These are phyloP conservation scores for Molossus molossus DNA, from an alignment of 2,797 vertebrate genomes.

Conservation along the genomic window DNA sequence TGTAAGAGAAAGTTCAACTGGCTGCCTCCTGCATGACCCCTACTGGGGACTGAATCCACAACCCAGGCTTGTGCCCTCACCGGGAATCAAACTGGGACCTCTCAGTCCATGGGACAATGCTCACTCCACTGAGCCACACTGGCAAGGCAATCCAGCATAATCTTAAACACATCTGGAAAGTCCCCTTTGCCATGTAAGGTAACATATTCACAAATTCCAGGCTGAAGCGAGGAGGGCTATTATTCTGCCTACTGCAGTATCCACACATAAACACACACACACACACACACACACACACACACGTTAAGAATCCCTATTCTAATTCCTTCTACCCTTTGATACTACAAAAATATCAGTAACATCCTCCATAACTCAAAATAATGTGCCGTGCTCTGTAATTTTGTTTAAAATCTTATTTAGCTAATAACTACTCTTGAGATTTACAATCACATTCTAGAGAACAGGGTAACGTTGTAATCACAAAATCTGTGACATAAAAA, in stretches of 20 bases:
- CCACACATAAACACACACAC: neutral
- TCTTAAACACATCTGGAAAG: neutral
- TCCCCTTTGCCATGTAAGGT: neutral
- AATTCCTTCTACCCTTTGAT: neutral
- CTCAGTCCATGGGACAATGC: too few species aligned
- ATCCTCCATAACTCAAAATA: constrained; percentile 4
- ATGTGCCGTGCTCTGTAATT: neutral
- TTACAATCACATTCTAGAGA: neutral
- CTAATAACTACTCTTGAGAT: constrained; percentile 4
- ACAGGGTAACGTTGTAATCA: neutral
- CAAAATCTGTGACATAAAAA: constrained; percentile 8
- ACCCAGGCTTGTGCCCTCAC: too few species aligned
- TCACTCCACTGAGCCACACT: too few species aligned
- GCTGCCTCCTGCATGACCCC: too few species aligned
- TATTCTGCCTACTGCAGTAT: neutral
- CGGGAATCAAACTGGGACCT: too few species aligned
- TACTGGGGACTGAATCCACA: too few species aligned
- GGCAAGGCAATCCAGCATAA: neutral
- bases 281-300: neutral
- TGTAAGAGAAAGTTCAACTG: too few species aligned
- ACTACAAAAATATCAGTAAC: neutral
- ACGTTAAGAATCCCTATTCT: neutral
- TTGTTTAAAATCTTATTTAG: constrained; percentile 46
- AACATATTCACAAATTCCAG: neutral
- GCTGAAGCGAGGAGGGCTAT: accelerated